A percentile compares a stretch with the other conserved stretches of the same genome.
These are phyloP conservation scores for Papilio helenus DNA, from an alignment of 1,140 invertebrate genomes.

Conservation along the genomic window DNA sequence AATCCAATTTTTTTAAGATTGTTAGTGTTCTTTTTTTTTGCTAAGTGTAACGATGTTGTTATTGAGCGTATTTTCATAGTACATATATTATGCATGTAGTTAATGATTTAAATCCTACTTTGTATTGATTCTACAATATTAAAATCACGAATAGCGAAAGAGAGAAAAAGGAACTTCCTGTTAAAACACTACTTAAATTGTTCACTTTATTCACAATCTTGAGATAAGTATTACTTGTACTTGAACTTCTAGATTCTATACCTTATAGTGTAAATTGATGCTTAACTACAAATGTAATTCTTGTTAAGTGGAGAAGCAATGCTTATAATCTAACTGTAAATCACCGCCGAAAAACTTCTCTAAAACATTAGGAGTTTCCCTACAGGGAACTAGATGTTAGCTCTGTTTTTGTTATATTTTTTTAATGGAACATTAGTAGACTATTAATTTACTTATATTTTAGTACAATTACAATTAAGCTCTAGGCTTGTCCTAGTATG, in stretches of 20 bases:
- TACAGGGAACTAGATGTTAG: too few relatives aligned
- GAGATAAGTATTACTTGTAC: not conserved
- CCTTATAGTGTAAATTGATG: not conserved
- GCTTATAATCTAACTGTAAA: not conserved
- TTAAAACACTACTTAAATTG: conserved; percentile 1
- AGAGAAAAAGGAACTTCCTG: not conserved
- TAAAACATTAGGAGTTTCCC: too few relatives aligned
- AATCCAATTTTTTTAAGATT: not conserved
- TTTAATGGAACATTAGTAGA: too few relatives aligned
- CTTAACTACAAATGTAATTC: not conserved
- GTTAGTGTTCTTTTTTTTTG: not conserved
- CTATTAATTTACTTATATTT: too few relatives aligned
- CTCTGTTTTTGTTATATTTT: too few relatives aligned
- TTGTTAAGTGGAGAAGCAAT: not conserved
- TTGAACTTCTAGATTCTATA: not conserved
- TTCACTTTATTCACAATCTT: conserved; percentile 1
- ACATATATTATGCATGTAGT: too few relatives aligned
- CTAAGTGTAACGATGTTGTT: too few relatives aligned
- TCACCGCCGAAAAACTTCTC: not conserved
- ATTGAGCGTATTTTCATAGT: not conserved
- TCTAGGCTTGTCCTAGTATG: too few relatives aligned
- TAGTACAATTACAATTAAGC: too few relatives aligned
- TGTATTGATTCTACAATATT: not conserved
- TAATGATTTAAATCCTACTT: too few relatives aligned
- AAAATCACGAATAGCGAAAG: not conserved